Percentiles rank a stretch among this genome's conserved stretches.
Conservation (phyloP, 2,797 vertebrate species). For the Zalophus californianus region DNA sequence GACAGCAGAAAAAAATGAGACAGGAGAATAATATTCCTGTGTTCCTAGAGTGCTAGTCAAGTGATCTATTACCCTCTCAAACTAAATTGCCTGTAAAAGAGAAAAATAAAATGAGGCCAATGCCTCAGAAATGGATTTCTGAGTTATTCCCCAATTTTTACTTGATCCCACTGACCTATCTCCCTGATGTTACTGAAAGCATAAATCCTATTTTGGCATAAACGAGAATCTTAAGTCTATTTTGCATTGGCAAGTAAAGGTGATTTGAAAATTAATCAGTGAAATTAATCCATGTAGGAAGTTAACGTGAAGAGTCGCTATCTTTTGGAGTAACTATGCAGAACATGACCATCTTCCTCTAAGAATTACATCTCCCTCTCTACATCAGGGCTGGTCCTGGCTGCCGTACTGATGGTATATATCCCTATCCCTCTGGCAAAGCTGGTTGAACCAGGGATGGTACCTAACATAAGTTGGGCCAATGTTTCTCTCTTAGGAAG, state of each 20-base stretch:
- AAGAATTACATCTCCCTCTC: neutral
- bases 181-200: neutral
- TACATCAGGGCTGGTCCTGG: neutral
- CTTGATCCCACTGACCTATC: neutral
- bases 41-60: neutral
- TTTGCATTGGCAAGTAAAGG: neutral
- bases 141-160: neutral
- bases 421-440: neutral
- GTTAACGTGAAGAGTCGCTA: neutral
- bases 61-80: neutral
- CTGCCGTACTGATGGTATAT: neutral
- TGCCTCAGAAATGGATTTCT: neutral
- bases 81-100: neutral
- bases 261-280: constrained; percentile 5
- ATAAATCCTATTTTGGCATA: neutral
- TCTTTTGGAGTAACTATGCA: neutral
- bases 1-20: neutral
- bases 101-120: neutral
- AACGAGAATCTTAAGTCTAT: constrained; percentile 8
- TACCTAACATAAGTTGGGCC: neutral
- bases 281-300: neutral
- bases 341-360: neutral
- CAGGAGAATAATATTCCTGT: neutral
- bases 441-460: neutral
- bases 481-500: neutral